Base-by-base conservation (phyloP, 2,888 invertebrate genomes). In the Esperia sulphurella region DNA sequence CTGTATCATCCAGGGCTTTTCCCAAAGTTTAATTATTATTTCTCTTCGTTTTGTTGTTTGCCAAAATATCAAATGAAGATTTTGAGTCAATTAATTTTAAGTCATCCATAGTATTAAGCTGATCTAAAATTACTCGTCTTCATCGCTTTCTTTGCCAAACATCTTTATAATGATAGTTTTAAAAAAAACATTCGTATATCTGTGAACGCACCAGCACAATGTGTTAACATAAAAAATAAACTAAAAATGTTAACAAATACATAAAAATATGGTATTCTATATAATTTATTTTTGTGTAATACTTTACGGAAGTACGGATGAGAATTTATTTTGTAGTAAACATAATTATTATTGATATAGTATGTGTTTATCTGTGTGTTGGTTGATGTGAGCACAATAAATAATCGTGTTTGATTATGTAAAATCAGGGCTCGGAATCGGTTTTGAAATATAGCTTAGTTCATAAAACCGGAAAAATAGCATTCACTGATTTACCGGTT, bases 71-170 rank as follows among this genome's bases (percentile, higher is more conserved):
- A 62, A 68, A 69, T 68, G 64, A 75, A 71, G 63, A 64, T 75
- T 81, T 78, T 70, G 70, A 80, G 87, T 88, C 87, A 88, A 88
- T 88, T 88, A 88, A 79, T 83, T 88, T 87, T 83, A 87, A 86
- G 88, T 87, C 87, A 88, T 85, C 78, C 74, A 80, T 86, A 87
- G 80, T 52, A 57, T 63, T 84, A 87, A 82, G 83, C 75, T 57
- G 75, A 73, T 68, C 59, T 67, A 65, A 53, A 58, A 63, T 54
- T 58, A 63, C 72, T 71, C 68, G 68, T 68, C 61, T 70, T 66
- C 72, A 75, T 78, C 70, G 84, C 86, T 83, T 85, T 65, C 70
- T 83, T 82, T 77, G 84, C 84, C 75, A 80, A n/a, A 81, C 69
- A 74, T 73, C 65, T 66, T 59, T 65, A 61, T 69, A 71, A 75